Base-by-base conservation (phyloP, 2,888 invertebrate species). In the Sipunculus nudus region DNA sequence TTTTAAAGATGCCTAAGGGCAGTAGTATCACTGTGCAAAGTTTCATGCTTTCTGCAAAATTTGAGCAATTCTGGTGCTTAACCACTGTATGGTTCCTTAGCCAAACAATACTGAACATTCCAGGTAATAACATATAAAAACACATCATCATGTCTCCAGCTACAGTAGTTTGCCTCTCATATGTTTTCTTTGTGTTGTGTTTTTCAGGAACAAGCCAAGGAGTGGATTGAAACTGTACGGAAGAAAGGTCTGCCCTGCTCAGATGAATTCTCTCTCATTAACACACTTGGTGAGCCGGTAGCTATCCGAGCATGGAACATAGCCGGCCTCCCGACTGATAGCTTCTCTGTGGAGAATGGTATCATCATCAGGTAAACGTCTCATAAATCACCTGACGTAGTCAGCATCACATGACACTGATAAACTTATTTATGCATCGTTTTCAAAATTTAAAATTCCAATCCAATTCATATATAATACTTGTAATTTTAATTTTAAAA, bases 191-290 rank as follows among this genome's bases (percentile, higher is more conserved):
- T 25, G 28, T 16, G 10, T 19, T 16, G 21, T 31, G 32, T 26
- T 47, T 60, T 59, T 66, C 75, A 87, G 53, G 82, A 86, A 32
- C 90, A 94, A 87, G 88, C 91, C 16, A 85, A 86, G 16, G 85
- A 86, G 59, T 96, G 96, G 96, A 88, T 91, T 0, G 80, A 86
- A 38, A 87, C 88, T 25, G 90, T 94, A 43, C 87, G 87, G 28
- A 86, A 87, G 3, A 88, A 88, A 57, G 89, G 90, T 0, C 88
- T 97, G 5, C 89, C 91, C 2, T 94, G 93, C 78, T 90, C 90
- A 0, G 79, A 84, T 0, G 88, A 92, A 78, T 96, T 91, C 83
- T 90, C 91, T 67, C 84, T 97, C 35, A 74, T 81, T 48, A 61
- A 64, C 21, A 83, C 81, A 4, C 75, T 85, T 2, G 85, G 85